phyloP scores from a whole-genome alignment of 2,113 vertebrate genomes.

The Anolis sagrei region DNA sequence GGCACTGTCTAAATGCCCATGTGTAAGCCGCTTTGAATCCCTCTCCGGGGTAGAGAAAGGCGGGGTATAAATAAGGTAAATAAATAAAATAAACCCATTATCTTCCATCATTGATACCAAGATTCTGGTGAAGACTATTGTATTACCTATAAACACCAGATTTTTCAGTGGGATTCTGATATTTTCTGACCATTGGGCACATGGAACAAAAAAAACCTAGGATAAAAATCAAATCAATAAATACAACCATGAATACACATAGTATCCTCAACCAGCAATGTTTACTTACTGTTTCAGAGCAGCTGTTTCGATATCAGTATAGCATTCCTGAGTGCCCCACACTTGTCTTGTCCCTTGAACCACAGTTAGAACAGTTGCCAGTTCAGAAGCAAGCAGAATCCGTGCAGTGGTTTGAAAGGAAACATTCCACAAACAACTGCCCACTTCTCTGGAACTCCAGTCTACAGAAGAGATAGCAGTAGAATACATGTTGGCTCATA shows the following conservation, averaged over 20 bases:
- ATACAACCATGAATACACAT: background rate
- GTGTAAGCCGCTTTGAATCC: too few relatives aligned
- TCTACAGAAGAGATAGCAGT: background rate
- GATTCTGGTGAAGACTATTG: too few relatives aligned
- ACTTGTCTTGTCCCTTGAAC: conserved; percentile 16
- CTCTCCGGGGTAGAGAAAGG: too few relatives aligned
- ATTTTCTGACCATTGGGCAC: background rate
- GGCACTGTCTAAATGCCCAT: too few relatives aligned
- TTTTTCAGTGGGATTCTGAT: background rate
- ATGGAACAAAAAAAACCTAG: background rate
- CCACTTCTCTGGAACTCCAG: background rate
- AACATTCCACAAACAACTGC: conserved; percentile 9
- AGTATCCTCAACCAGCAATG: background rate
- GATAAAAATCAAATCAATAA: conserved; percentile 22
- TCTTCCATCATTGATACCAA: background rate
- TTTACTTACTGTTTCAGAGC: background rate
- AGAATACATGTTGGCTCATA: background rate
- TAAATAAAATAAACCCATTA: too few relatives aligned
- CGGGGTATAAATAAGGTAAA: too few relatives aligned
- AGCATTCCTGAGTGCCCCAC: background rate
- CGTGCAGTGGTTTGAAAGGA: conserved; percentile 16
- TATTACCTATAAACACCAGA: background rate
- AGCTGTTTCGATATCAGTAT: background rate
- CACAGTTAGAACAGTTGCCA: background rate
- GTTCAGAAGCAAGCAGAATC: conserved; percentile 34